Evolutionary conservation across 2,888 invertebrate genomes (phyloP).

Genomic region (Rhodophaea formosa): DNA sequence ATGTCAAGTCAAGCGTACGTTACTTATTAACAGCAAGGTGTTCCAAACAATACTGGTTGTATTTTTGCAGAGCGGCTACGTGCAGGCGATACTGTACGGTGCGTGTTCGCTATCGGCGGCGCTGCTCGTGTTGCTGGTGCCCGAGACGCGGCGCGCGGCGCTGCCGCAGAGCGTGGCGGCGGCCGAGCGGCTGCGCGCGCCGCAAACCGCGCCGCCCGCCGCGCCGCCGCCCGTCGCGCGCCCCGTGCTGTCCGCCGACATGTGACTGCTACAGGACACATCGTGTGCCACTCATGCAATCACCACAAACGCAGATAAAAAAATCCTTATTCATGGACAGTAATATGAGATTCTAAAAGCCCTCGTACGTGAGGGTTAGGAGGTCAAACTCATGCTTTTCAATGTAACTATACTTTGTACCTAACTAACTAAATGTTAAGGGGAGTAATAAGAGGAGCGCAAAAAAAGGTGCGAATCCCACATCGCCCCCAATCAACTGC

Average conservation of each 20-base stretch:
- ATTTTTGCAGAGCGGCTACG: constrained; percentile 45
- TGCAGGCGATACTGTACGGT: constrained; percentile 75
- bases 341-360: too few species aligned
- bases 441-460: too few species aligned
- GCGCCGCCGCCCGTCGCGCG: constrained; percentile 17
- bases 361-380: too few species aligned
- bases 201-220: constrained; percentile 20
- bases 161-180: constrained; percentile 77
- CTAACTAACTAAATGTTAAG: too few species aligned
- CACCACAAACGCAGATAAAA: too few species aligned
- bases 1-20: too few species aligned
- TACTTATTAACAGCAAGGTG: too few species aligned
- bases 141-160: constrained; percentile 81
- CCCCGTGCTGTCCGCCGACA: constrained; percentile 36
- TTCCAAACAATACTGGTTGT: background rate
- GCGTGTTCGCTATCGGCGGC: constrained; percentile 63
- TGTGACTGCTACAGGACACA: constrained; percentile 30
- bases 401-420: too few species aligned
- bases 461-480: too few species aligned
- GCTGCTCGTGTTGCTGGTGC: constrained; percentile 75
- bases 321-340: too few species aligned
- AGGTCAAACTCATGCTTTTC: too few species aligned
- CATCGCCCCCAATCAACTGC: too few species aligned
- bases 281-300: background rate
- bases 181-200: constrained; percentile 52